Percentiles rank a stretch among this genome's conserved stretches.
Evolutionary conservation across 2,888 invertebrate species (phyloP).

Genomic region (Onchidella celtica): DNA sequence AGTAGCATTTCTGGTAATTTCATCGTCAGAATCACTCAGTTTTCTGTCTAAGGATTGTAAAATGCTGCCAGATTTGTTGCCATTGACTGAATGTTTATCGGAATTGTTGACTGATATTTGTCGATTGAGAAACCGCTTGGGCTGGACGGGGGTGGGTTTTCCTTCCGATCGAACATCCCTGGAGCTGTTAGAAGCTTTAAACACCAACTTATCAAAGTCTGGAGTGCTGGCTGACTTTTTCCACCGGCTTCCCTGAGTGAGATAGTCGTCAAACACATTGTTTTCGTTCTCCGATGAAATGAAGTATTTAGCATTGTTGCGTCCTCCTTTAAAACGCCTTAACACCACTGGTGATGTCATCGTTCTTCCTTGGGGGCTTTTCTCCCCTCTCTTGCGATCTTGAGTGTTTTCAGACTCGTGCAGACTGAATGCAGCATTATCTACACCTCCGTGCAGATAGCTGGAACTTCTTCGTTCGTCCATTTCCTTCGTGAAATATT

Average conservation of each 20-base stretch:
- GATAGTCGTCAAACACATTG: too few species aligned
- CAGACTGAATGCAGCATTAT: not conserved
- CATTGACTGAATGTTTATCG: not conserved
- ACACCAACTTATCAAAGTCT: not conserved
- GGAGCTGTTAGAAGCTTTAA: not conserved
- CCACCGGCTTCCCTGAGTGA: not conserved
- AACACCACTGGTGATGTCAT: not conserved
- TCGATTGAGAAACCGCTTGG: not conserved
- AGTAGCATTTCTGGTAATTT: too few species aligned
- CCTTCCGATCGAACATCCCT: not conserved
- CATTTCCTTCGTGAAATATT: not conserved
- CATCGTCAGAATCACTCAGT: too few species aligned
- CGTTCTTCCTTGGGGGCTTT: not conserved
- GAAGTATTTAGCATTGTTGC: not conserved
- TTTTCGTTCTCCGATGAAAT: not conserved
- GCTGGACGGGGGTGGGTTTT: not conserved
- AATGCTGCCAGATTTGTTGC: too few species aligned
- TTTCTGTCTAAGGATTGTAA: too few species aligned
- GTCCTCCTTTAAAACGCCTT: not conserved
- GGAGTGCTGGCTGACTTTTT: not conserved
- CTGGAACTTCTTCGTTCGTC: not conserved
- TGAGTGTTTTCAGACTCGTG: not conserved
- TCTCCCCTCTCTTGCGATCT: not conserved
- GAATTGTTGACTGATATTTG: not conserved
- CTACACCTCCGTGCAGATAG: not conserved